Evolutionary conservation across 2,113 vertebrate species (phyloP), one percentile per base, ranked within the genome.

Genomic region (Onychostoma macrolepis): DNA sequence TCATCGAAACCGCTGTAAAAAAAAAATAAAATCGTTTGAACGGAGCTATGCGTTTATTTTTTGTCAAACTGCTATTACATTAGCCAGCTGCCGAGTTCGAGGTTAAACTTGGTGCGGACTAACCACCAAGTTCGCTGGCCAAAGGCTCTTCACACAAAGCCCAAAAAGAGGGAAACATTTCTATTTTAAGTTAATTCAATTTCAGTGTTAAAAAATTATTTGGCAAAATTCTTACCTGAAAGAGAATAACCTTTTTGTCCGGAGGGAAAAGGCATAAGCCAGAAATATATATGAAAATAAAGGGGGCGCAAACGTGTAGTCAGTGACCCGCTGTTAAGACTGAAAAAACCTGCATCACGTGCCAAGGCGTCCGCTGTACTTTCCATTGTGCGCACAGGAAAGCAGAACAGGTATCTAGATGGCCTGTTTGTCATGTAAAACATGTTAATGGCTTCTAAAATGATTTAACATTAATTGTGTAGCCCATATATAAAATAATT

Each of bases 91-190:
- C 19, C 3, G 48, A 56, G 45, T 72, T 79, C 80, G 69, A 84
- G 79, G 50, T 87, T 80, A 86, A 91, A 91, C 90, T 91, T 86
- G 61, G 19, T 24, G 74, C 74, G 41, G 67, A 81, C 69, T 41
- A 82, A 41, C 10, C 38, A 61, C 71, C 80, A 19, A 75, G 28
- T 56, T 41, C 21, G 41, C 33, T 65, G 21, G 10, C 26, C 21
- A 63, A 17, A 61, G 95, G 84, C 95, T 96, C 89, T 91, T 95
- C 91, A 58, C 71, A 43, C 79, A 24, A 30, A 71, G 43, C 28
- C 43, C 24, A 15, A 36, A 81, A 83, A n/a, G 19, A 53, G 28
- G 2, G 4, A 50, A 50, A 56, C 4, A 1, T 36, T 82, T 33
- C 0, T 26, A n/a, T 58, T 74, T 74, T 56, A 36, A 11, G 6